Evolutionary conservation across 2,797 vertebrate genomes (phyloP), one percentile per base, ranked within the genome.

Genomic region (Cygnus olor): DNA sequence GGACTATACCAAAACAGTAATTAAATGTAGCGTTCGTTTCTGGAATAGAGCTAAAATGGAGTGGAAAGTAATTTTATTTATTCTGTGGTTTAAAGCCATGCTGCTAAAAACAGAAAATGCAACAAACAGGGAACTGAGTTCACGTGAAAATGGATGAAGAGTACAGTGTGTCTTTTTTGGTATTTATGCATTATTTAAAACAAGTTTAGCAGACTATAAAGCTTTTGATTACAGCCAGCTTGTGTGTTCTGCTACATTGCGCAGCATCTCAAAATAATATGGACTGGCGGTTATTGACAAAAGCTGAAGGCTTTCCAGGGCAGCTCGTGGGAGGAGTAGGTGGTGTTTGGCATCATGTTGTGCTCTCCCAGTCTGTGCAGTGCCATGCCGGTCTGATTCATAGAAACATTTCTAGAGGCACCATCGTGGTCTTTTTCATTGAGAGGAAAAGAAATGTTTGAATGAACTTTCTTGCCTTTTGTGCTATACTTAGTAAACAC

Each of bases 131-230:
- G 85, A 70, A 71, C 25, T 11, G 63, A 80, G 57, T 85, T 90
- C 32, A 22, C 66, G 9, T 92, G 79, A 84, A 95, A 91, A 89
- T 14, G 88, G 91, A 49, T 95, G 56, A 76, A 80, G 72, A 91
- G 58, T 90, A 79, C 79, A 66, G 51, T 58, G 69, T 90, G 58
- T 63, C 66, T 80, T 83, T 92, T 94, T 74, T 81, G 10, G 45
- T 93, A 79, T 94, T 90, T 90, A 83, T 94, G 51, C 66, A 77
- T 94, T 92, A 93, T 88, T 96, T 96, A 92, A 95, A 90, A 83
- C 27, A 53, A 94, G 81, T 81, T 96, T 84, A 95, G 76, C 72
- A 92, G 88, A 64, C 65, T 93, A 28, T 91, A 80, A 89, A 93
- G 83, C 83, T 92, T 92, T 87, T 93, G 22, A 88, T 93, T 89